phyloP scores from a whole-genome alignment of 2,888 invertebrate species.

The Resseliella maxima region DNA sequence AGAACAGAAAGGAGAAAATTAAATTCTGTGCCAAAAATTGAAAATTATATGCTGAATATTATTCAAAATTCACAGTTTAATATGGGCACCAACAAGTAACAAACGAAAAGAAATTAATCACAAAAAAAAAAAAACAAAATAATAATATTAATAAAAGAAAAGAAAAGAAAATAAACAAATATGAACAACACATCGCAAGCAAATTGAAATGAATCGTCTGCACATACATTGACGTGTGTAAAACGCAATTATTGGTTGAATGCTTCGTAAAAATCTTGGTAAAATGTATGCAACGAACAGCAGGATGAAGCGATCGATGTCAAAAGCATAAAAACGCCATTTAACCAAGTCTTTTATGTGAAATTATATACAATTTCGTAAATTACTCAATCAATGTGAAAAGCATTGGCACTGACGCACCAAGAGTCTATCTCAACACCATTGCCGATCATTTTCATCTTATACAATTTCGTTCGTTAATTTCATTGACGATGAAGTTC shows the following conservation, averaged over 20 bases:
- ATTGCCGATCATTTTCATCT: not conserved
- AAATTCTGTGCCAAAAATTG: constrained; percentile 11
- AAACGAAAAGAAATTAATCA: not conserved
- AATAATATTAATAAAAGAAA: not conserved
- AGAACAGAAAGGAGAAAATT: too few species aligned
- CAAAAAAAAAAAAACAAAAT: not conserved
- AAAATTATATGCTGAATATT: constrained; percentile 35
- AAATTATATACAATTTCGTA: constrained; percentile 26
- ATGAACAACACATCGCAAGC: too few species aligned
- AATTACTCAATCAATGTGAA: constrained; percentile 52
- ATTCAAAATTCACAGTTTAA: not conserved
- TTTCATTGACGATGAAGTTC: not conserved
- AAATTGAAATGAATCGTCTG: too few species aligned
- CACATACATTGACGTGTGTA: not conserved
- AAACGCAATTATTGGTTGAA: not conserved
- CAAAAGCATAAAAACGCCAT: not conserved
- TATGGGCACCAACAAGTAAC: not conserved
- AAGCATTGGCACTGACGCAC: not conserved
- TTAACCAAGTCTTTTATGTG: not conserved
- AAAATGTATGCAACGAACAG: not conserved
- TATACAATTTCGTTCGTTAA: not conserved
- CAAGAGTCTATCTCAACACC: too few species aligned
- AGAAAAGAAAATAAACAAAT: not conserved
- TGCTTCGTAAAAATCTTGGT: not conserved
- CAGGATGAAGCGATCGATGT: constrained; percentile 25